phyloP scores from a whole-genome alignment of 2,797 vertebrate species.

The Tauraco hartlaubi region DNA sequence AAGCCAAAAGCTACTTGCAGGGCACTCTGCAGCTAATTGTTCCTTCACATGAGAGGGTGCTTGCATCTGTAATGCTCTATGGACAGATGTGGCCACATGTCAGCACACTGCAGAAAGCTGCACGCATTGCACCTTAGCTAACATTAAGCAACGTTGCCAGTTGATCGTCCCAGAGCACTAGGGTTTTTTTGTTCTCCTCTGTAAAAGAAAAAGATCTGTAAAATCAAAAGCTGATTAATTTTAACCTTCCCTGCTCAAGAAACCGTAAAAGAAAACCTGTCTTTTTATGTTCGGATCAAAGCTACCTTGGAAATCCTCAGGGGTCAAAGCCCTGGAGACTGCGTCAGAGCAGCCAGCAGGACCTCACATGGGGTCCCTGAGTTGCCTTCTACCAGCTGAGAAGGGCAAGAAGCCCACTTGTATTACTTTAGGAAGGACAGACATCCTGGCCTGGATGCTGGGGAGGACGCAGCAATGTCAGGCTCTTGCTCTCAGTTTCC shows the following conservation, averaged over 20 bases:
- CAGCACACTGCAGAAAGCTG: neutral
- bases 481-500: neutral
- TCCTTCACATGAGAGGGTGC: neutral
- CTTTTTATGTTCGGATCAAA: neutral
- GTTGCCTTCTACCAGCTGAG: neutral
- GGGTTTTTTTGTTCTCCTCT: rapidly evolving
- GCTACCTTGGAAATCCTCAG: rapidly evolving
- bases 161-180: neutral
- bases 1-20: neutral
- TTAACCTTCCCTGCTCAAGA: neutral
- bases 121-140: neutral
- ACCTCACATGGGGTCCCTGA: neutral
- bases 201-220: neutral
- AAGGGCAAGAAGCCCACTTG: neutral
- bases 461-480: neutral
- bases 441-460: neutral
- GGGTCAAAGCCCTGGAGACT: neutral
- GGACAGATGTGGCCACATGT: neutral
- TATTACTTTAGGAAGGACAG: neutral
- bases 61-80: neutral
- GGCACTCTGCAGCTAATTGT: rapidly evolving
- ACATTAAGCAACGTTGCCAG: neutral
- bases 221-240: neutral
- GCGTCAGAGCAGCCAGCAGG: neutral
- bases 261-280: neutral